Evolutionary conservation across 1,140 invertebrate genomes (phyloP).

Genomic region (Hycleus phaleratus): DNA sequence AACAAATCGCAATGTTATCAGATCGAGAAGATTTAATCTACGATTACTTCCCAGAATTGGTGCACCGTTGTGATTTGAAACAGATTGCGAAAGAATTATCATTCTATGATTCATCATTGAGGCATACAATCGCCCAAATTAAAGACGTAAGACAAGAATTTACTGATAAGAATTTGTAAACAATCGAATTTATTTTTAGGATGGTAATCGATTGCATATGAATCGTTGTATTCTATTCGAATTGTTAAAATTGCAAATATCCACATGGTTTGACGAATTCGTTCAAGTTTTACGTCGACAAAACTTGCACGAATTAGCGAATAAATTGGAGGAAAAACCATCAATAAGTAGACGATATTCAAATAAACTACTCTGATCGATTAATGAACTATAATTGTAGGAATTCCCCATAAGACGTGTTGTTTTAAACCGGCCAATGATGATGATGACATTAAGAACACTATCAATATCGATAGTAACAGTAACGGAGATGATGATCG

Average conservation of each 20-base stretch:
- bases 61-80: conserved; percentile 2
- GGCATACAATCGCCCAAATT: not conserved
- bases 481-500: no score
- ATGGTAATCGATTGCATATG: conserved; percentile 1
- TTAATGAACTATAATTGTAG: not conserved
- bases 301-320: not conserved
- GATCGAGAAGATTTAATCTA: conserved; percentile 10
- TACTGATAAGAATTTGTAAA: not conserved
- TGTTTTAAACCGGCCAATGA: not conserved
- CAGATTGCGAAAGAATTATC: not conserved
- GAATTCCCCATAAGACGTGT: not conserved
- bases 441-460: not conserved
- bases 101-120: not conserved
- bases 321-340: conserved; percentile 5
- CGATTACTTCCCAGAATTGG: conserved; percentile 1
- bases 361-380: no score
- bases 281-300: not conserved
- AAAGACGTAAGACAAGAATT: not conserved
- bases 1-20: conserved; percentile 2
- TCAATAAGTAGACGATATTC: not conserved
- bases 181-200: not conserved
- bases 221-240: conserved; percentile 7
- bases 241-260: not conserved
- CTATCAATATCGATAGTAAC: not conserved
- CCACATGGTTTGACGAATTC: not conserved